Conservation (phyloP, 2,797 vertebrate genomes). For the Falco concolor region DNA sequence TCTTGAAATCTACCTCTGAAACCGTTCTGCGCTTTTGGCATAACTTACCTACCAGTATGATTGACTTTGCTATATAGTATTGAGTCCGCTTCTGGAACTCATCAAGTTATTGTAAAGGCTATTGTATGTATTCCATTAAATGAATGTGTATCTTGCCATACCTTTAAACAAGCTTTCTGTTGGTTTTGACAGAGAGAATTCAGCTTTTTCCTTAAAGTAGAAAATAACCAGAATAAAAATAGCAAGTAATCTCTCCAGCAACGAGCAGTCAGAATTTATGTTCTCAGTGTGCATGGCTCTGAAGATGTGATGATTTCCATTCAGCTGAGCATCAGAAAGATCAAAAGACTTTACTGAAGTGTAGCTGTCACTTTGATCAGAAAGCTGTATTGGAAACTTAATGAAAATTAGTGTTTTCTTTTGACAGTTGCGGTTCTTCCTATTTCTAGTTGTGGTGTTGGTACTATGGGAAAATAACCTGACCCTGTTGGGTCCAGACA, state of each 20-base stretch:
- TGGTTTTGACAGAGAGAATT: neutral
- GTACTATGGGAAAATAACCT: slow-evolving; percentile 30
- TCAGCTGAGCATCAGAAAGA: slow-evolving; percentile 56
- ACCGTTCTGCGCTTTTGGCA: neutral
- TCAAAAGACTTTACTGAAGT: slow-evolving; percentile 49
- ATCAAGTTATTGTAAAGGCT: neutral
- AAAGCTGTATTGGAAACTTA: slow-evolving; percentile 6
- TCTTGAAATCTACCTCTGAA: neutral
- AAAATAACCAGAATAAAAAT: slow-evolving; percentile 42
- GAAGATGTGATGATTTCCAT: slow-evolving; percentile 52
- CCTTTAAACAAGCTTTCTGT: neutral
- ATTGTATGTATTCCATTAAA: neutral
- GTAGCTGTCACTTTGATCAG: slow-evolving; percentile 51
- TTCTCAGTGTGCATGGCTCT: neutral
- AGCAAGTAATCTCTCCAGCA: slow-evolving; percentile 18
- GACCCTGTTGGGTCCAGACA: neutral
- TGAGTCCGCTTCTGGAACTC: neutral
- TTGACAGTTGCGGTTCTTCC: neutral
- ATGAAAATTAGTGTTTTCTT: slow-evolving; percentile 21
- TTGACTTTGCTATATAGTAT: neutral
- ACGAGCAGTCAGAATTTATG: slow-evolving; percentile 30
- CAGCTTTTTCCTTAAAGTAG: neutral
- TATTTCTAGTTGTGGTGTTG: slow-evolving; percentile 20
- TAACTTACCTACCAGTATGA: neutral
- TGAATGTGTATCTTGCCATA: neutral